phyloP scores from a whole-genome alignment of 1,140 invertebrate genomes.

The Rhopalosiphum maidis region DNA sequence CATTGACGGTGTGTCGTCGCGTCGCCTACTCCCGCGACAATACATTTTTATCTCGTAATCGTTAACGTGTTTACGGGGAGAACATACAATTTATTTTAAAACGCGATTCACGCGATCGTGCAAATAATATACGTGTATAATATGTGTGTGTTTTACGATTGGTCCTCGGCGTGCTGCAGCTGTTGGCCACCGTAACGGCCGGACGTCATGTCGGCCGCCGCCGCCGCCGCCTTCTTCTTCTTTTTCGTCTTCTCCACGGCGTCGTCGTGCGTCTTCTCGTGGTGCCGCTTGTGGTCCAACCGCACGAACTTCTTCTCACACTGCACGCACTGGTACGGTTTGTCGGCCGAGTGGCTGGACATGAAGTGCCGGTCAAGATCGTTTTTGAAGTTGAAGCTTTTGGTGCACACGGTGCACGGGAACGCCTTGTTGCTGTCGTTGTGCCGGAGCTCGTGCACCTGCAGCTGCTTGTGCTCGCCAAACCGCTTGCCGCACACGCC shows the following conservation, averaged over 20 bases:
- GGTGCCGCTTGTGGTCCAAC: constrained; percentile 95
- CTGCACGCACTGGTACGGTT: constrained; percentile 80
- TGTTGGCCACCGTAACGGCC: neutral
- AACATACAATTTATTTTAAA: neutral
- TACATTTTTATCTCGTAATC: neutral
- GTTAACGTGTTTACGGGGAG: neutral
- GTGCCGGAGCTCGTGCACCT: constrained; percentile 78
- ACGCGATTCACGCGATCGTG: neutral
- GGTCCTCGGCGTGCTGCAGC: neutral
- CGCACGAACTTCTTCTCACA: constrained; percentile 89
- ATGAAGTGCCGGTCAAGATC: constrained; percentile 84
- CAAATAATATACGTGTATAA: neutral
- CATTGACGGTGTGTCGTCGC: neutral
- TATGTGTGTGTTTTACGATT: neutral
- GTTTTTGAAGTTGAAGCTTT: constrained; percentile 90
- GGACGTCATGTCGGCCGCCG: neutral
- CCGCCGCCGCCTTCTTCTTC: neutral
- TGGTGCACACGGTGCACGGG: constrained; percentile 86
- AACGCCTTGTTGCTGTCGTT: constrained; percentile 81
- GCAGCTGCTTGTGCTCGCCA: constrained; percentile 70
- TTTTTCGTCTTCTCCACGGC: constrained; percentile 59
- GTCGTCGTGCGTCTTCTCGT: constrained; percentile 81
- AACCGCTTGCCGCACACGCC: constrained; percentile 84
- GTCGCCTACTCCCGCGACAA: neutral
- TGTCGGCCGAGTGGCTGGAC: constrained; percentile 76